Percentiles rank a stretch among this genome's conserved stretches.
phyloP scores from a whole-genome alignment of 2,888 invertebrate species.

The Eretmocerus hayati region DNA sequence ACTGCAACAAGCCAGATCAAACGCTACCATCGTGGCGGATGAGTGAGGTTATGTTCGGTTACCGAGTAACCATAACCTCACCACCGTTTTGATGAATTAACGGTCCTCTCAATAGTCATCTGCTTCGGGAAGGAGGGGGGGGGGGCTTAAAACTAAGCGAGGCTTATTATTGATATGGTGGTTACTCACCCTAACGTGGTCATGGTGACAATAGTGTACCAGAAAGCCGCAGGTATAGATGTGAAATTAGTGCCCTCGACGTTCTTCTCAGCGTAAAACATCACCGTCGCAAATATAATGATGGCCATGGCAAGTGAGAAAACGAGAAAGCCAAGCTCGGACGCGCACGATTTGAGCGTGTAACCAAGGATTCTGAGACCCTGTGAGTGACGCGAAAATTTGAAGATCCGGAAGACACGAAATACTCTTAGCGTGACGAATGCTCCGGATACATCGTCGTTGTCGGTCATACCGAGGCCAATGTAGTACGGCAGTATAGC shows the following conservation, averaged over 20 bases:
- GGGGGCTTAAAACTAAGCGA: too few relatives aligned
- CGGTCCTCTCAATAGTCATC: too few relatives aligned
- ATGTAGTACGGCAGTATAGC: slow-evolving; percentile 99
- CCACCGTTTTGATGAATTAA: too few relatives aligned
- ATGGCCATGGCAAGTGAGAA: slow-evolving; percentile 99
- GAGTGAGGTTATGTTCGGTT: too few relatives aligned
- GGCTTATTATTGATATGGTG: background rate
- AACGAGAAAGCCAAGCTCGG: slow-evolving; percentile 97
- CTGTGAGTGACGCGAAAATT: slow-evolving; percentile 99
- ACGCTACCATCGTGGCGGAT: too few relatives aligned
- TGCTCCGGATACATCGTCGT: slow-evolving; percentile 97
- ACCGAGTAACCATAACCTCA: too few relatives aligned
- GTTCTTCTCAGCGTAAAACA: slow-evolving; percentile 99
- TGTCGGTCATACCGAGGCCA: slow-evolving; percentile 93
- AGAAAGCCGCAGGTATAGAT: slow-evolving; percentile 98
- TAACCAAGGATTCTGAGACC: slow-evolving; percentile 97
- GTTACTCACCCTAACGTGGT: slow-evolving; percentile 92
- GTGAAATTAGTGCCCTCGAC: slow-evolving; percentile 95
- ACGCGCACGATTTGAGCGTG: slow-evolving; percentile 97
- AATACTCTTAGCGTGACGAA: slow-evolving; percentile 98
- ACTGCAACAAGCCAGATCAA: too few relatives aligned
- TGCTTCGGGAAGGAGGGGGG: too few relatives aligned
- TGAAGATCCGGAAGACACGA: slow-evolving; percentile 99
- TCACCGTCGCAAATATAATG: slow-evolving; percentile 99
- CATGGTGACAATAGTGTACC: slow-evolving; percentile 99